Conservation (phyloP, 2,888 invertebrate species). For the Tetrapedia diversipes region DNA sequence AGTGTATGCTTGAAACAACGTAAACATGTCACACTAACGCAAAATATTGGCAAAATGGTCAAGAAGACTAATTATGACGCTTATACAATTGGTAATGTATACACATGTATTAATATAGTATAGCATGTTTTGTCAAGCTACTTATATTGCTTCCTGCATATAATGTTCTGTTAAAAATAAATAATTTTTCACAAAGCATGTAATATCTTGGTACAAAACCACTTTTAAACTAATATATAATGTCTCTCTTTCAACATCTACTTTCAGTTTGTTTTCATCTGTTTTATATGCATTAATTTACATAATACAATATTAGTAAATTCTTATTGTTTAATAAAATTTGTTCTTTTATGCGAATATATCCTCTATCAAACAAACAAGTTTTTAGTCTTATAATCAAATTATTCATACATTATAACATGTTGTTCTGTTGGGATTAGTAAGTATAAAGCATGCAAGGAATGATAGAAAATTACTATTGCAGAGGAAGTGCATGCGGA, state of each 20-base stretch:
- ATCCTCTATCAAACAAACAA: background rate
- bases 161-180: constrained; percentile 32
- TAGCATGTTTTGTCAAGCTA: constrained; percentile 9
- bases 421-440: background rate
- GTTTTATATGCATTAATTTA: background rate
- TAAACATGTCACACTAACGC: constrained; percentile 88
- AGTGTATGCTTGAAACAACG: constrained; percentile 90
- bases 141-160: constrained; percentile 32
- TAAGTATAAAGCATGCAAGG: constrained; percentile 40
- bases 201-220: background rate
- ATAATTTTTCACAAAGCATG: constrained; percentile 8
- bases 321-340: no score
- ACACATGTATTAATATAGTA: background rate
- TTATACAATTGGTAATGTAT: constrained; percentile 86
- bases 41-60: constrained; percentile 92
- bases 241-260: background rate
- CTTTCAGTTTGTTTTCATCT: no score
- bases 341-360: background rate
- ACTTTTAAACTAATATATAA: background rate
- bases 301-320: background rate
- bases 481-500: constrained; percentile 96
- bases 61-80: constrained; percentile 90
- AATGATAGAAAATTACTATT: constrained; percentile 70
- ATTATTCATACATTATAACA: background rate
- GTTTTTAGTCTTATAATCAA: background rate